Base-by-base conservation (phyloP, 2,888 invertebrate species). In the Merodon equestris region DNA sequence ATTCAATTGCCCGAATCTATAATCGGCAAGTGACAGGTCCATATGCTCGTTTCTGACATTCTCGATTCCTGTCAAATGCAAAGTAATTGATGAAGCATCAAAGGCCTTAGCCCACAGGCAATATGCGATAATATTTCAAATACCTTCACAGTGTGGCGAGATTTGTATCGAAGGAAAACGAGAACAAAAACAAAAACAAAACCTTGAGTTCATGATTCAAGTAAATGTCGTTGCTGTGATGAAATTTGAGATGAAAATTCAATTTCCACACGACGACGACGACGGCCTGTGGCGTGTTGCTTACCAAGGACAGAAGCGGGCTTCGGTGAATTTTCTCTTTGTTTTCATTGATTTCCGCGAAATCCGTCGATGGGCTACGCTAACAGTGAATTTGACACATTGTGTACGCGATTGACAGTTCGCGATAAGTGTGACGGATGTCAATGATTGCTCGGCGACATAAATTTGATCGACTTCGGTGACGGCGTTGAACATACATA, bases 381-480 rank as follows among this genome's bases (percentile, higher is more conserved):
- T 75, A 57, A 68, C 68, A 42, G 47, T 64, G 51, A 47, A 64
- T 58, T 75, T 64, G 75, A 58, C 63, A 75, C 36, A 75, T 63
- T 68, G 14, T 40, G 3, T 10, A 44, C 50, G 51, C 45, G 57
- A 64, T 58, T 70, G 70, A 75, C 74, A 57, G n/a, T 9, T 64
- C 40, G 48, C 34, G 63, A 68, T 57, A 68, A 63, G 42, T 51
- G 51, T 64, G 75, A 75, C 70, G 53, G 68, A 58, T 75, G 57
- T 12, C 48, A 58, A 50, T 70, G 68, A 70, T 58, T 70, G 57
- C 40, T 56, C 45, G 47, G 53, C 63, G 75, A 70, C 68, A 70
- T 64, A 75, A 64, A 58, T 75, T 75, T 70, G 75, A 75, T 75
- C 40, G 63, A 75, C 51, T 27, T 7, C n/a, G n/a, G n/a, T 27